A percentile compares a stretch with the other conserved stretches of the same genome.
phyloP scores from a whole-genome alignment of 2,888 invertebrate species.

The Keiferia lycopersicella region DNA sequence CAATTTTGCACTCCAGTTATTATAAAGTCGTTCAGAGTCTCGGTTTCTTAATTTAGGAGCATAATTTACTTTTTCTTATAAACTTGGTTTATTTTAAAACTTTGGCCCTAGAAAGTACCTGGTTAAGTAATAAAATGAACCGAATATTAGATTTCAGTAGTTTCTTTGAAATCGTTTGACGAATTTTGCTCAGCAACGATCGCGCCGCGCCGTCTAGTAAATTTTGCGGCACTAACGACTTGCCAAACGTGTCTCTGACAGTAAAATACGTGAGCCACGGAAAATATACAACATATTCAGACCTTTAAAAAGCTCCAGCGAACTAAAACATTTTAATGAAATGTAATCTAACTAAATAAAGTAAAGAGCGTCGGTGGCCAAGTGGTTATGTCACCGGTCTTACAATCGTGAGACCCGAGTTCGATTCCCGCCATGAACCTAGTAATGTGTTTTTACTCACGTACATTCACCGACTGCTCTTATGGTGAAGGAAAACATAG shows the following conservation, averaged over 20 bases:
- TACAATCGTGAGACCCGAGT: too few species aligned
- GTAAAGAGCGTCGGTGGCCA: too few species aligned
- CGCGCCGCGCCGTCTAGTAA: conserved; percentile 5
- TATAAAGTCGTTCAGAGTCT: not conserved
- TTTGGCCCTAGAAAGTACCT: not conserved
- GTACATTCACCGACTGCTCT: too few species aligned
- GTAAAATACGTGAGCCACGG: conserved; percentile 7
- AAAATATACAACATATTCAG: not conserved
- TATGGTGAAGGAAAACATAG: too few species aligned
- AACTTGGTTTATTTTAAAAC: not conserved
- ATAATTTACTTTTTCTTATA: not conserved
- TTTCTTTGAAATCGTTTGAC: not conserved
- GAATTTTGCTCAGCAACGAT: not conserved
- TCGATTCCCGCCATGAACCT: too few species aligned
- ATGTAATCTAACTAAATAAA: not conserved
- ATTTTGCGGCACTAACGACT: conserved; percentile 12
- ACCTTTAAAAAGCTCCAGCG: not conserved
- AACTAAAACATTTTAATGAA: not conserved
- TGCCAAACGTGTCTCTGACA: conserved; percentile 9
- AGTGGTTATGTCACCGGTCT: too few species aligned
- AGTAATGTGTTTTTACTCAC: too few species aligned
- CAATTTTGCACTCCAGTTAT: conserved; percentile 17
- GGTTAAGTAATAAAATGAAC: not conserved
- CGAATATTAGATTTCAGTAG: not conserved
- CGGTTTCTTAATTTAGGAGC: not conserved